A percentile compares a stretch with the other conserved stretches of the same genome.
Conservation (phyloP, 1,140 invertebrate genomes). For the Dufourea novaeangliae region DNA sequence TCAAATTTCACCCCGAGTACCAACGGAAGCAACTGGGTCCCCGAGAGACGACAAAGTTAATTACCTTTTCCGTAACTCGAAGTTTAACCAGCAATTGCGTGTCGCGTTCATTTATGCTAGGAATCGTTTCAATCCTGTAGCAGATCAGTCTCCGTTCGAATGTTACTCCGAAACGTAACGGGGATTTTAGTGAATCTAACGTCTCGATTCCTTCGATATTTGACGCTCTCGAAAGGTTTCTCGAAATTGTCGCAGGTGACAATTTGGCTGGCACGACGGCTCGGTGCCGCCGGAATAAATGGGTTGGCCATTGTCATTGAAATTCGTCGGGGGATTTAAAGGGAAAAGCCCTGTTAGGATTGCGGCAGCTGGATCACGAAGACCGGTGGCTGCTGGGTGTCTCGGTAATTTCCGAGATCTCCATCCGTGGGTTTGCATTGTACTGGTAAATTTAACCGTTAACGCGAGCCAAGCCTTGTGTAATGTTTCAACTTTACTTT, state of each 20-base stretch:
- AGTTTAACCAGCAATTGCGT: neutral
- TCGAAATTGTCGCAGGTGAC: neutral
- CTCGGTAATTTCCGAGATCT: slow-evolving; percentile 44
- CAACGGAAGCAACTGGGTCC: neutral
- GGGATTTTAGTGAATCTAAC: no score
- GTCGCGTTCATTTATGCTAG: neutral
- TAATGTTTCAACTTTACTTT: slow-evolving; percentile 6
- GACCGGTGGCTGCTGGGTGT: slow-evolving; percentile 23
- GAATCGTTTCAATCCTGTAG: neutral
- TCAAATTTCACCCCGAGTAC: neutral
- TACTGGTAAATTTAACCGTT: slow-evolving; percentile 54
- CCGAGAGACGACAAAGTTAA: neutral
- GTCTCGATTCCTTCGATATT: neutral
- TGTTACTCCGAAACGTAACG: neutral
- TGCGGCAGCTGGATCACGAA: slow-evolving; percentile 23
- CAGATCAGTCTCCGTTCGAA: neutral
- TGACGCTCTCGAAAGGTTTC: neutral
- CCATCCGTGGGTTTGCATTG: slow-evolving; percentile 35
- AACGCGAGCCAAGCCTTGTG: slow-evolving; percentile 36
- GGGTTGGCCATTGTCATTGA: slow-evolving; percentile 1
- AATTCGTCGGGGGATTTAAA: slow-evolving; percentile 34
- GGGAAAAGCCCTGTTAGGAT: slow-evolving; percentile 1
- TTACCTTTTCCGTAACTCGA: neutral
- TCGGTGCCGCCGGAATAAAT: slow-evolving; percentile 8
- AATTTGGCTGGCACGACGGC: neutral